Percentiles rank a stretch among this genome's conserved stretches.
Evolutionary conservation across 2,888 invertebrate genomes (phyloP).

Genomic region (Phasia obesa): DNA sequence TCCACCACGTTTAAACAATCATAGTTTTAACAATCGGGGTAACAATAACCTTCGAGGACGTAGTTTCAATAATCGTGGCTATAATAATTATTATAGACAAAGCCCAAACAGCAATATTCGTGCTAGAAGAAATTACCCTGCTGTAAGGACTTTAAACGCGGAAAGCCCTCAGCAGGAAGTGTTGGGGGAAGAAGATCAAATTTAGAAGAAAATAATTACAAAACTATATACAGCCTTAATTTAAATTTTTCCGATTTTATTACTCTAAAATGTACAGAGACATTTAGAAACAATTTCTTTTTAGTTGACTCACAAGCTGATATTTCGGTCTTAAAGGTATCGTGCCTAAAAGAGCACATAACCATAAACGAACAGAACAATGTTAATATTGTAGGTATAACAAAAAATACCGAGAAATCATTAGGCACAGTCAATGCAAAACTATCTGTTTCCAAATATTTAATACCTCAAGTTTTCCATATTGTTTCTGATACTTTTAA

Average conservation of each 20-base stretch:
- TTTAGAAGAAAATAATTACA: too few species aligned
- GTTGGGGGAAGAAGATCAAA: constrained; percentile 13
- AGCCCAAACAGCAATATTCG: too few species aligned
- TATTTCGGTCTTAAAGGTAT: constrained; percentile 32
- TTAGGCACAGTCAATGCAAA: constrained; percentile 2
- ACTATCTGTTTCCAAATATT: constrained; percentile 2
- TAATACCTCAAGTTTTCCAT: neutral
- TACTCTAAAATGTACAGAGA: neutral
- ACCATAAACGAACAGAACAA: constrained; percentile 9
- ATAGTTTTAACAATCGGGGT: too few species aligned
- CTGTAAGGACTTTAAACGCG: constrained; percentile 35
- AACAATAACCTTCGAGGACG: too few species aligned
- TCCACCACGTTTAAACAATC: too few species aligned
- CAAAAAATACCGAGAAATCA: constrained; percentile 2
- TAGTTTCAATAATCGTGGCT: too few species aligned
- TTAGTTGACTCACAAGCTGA: constrained; percentile 36
- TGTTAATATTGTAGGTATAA: constrained; percentile 31
- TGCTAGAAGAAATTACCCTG: too few species aligned
- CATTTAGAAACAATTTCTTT: neutral
- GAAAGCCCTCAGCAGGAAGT: constrained; percentile 36
- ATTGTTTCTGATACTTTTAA: neutral
- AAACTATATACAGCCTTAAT: too few species aligned
- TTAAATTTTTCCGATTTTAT: too few species aligned
- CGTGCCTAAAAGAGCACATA: constrained; percentile 14
- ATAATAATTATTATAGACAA: too few species aligned